Base-by-base conservation (phyloP, 1,140 invertebrate species). In the Mycetomoellerius zeteki region DNA sequence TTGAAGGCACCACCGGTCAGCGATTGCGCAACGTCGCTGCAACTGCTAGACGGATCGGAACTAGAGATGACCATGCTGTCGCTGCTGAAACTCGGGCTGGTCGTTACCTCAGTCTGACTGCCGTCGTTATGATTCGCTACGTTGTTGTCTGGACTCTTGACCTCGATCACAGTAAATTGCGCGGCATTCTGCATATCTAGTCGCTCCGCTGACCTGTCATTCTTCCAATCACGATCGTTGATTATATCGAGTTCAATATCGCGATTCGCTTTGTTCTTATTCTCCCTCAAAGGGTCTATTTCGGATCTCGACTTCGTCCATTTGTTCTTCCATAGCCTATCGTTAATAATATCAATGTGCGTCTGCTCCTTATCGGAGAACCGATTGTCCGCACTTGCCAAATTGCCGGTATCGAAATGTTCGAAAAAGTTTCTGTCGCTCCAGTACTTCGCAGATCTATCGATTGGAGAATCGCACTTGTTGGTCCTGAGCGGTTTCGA, bases 21-120 rank as follows among this genome's bases (percentile, higher is more conserved):
- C 1, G 90, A 89, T n/a, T 92, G 87, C 52, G 90, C 65, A 10
- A 92, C 86, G 21, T 95, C 93, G 50, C 94, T 95, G 8, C 94
- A 95, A 12, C 94, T 90, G 88, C 94, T 94, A n/a, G 94, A 94
- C 1, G 94, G 94, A 88, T 95, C 94, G 4, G 95, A 95, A 19
- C 92, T 95, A 5, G 94, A 94, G 30, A 95, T 94, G 19, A 94
- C 86, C 8, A 94, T 90, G 67, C 95, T 95, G 73, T 95, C 94
- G 75, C 91, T 94, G 75, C 95, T 95, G 65, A 94, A 95, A 85
- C 94, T 95, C 3, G 94, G 94, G 90, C 95, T 95, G 0, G 91
- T 91, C 21, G 94, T 93, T 0, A 89, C 78, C 19, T 94, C 94
- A n/a, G 80, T 81, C 62, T 91, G 90, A 6, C 73, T 88, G 24